phyloP scores from a whole-genome alignment of 2,888 invertebrate genomes.

The Spilosoma lubricipeda region DNA sequence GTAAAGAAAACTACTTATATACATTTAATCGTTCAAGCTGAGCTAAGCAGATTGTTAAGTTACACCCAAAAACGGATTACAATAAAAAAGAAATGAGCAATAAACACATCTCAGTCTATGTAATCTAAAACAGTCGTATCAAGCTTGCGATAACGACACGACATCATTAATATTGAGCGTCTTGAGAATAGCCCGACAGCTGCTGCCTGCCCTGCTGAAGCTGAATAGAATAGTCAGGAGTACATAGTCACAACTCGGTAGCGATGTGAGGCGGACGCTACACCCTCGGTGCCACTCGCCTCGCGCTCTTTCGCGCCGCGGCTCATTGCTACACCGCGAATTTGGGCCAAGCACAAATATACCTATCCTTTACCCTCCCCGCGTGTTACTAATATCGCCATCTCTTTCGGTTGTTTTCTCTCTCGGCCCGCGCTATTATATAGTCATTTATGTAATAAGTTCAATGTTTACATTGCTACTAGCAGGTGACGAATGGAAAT shows the following conservation, averaged over 20 bases:
- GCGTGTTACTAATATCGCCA: slow-evolving; percentile 45
- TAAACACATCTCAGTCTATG: not conserved
- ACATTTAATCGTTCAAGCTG: not conserved
- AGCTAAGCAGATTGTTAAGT: not conserved
- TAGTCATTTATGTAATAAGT: slow-evolving; percentile 73
- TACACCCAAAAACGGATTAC: not conserved
- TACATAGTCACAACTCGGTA: slow-evolving; percentile 82
- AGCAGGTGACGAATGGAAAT: slow-evolving; percentile 63
- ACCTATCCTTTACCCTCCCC: slow-evolving; percentile 62
- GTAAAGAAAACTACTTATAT: not conserved
- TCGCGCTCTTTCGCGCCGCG: slow-evolving; percentile 77
- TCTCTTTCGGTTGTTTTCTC: slow-evolving; percentile 65
- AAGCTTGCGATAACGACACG: slow-evolving; percentile 34
- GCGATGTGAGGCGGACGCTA: slow-evolving; percentile 84
- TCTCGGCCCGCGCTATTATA: slow-evolving; percentile 55
- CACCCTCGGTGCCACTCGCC: slow-evolving; percentile 64
- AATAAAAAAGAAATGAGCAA: not conserved
- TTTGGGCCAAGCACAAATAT: slow-evolving; percentile 76
- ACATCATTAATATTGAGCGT: slow-evolving; percentile 41
- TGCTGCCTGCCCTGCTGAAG: slow-evolving; percentile 65
- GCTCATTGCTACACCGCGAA: slow-evolving; percentile 71
- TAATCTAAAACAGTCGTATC: not conserved
- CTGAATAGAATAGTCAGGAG: slow-evolving; percentile 71
- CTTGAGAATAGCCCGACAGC: slow-evolving; percentile 64
- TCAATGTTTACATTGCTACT: slow-evolving; percentile 78